These are phyloP conservation scores for Tyrannus savana DNA, from an alignment of 2,113 vertebrate genomes.

Conservation along the genomic window DNA sequence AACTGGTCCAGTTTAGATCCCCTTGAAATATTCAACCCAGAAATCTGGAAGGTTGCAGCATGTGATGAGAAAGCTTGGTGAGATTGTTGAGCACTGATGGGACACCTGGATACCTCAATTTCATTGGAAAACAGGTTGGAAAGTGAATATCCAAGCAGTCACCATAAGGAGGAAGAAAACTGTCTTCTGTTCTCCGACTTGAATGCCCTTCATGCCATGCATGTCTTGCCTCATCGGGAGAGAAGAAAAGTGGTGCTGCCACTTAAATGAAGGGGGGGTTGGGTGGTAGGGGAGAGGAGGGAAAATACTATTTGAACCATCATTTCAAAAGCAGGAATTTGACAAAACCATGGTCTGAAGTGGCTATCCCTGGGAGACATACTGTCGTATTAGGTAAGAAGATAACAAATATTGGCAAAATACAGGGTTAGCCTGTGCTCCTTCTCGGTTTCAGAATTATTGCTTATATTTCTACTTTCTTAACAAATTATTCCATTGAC, in stretches of 20 bases:
- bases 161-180: not conserved
- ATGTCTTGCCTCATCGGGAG: not conserved
- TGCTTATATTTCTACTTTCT: conserved; percentile 45
- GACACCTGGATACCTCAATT: not conserved
- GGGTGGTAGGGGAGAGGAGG: too few species aligned
- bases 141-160: not conserved
- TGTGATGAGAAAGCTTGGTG: not conserved
- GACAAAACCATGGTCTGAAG: not conserved
- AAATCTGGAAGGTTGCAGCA: not conserved
- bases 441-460: conserved; percentile 24
- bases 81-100: not conserved
- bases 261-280: not conserved
- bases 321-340: conserved; percentile 11
- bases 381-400: not conserved
- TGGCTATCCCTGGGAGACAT: not conserved
- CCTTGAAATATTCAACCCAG: not conserved
- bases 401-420: not conserved
- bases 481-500: conserved; percentile 58
- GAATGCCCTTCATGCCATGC: not conserved
- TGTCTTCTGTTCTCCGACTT: not conserved
- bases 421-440: not conserved
- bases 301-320: not conserved
- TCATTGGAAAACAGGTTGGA: not conserved
- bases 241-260: not conserved
- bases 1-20: not conserved